Conservation (phyloP, 2,888 invertebrate genomes). For the Agrochola lychnidis region DNA sequence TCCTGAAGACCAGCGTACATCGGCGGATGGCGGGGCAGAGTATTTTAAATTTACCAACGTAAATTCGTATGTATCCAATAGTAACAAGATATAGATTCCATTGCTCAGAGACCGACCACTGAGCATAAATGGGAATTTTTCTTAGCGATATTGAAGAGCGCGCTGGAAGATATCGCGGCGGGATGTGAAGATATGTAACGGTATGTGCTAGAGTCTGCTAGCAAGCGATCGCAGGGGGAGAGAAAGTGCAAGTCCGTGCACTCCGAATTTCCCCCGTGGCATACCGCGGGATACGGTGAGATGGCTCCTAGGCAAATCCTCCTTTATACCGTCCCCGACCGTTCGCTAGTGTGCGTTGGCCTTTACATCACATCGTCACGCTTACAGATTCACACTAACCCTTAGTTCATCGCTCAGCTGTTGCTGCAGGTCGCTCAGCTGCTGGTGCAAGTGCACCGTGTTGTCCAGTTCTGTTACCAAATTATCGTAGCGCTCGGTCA, state of each 20-base stretch:
- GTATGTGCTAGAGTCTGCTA: background rate
- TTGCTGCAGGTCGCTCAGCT: slow-evolving; percentile 70
- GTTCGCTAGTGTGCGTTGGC: background rate
- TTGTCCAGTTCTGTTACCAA: slow-evolving; percentile 75
- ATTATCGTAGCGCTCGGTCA: slow-evolving; percentile 76
- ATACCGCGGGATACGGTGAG: background rate
- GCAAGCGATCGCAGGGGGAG: background rate
- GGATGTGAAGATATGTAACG: background rate
- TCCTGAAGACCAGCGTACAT: background rate
- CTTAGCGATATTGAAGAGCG: background rate
- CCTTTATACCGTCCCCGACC: background rate
- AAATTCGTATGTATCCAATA: background rate
- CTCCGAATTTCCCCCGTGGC: background rate
- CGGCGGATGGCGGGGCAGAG: background rate
- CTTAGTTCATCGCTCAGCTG: slow-evolving; percentile 75
- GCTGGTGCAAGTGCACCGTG: slow-evolving; percentile 71
- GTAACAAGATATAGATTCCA: background rate
- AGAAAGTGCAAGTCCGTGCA: background rate
- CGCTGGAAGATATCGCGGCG: background rate
- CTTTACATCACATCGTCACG: background rate
- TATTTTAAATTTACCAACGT: background rate
- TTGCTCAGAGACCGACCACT: too few species aligned
- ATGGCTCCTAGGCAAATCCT: background rate
- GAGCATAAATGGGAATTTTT: background rate
- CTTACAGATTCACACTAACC: slow-evolving; percentile 65